Evolutionary conservation across 2,888 invertebrate genomes (phyloP).

Genomic region (Zygothrica quintamaculata): DNA sequence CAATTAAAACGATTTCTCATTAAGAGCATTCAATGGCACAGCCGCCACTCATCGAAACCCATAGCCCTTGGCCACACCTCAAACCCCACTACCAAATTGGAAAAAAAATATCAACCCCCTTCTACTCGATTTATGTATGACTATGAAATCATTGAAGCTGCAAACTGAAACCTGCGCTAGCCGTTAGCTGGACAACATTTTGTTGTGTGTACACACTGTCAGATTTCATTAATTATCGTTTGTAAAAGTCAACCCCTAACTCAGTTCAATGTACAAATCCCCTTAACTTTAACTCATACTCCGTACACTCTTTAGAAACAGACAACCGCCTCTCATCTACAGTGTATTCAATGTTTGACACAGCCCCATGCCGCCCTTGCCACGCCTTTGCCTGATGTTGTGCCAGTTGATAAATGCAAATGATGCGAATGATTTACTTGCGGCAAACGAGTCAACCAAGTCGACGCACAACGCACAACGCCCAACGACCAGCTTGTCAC

Average conservation of each 20-base stretch:
- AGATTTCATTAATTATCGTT: slow-evolving; percentile 81
- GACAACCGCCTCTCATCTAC: not conserved
- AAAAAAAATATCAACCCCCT: not conserved
- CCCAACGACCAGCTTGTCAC: slow-evolving; percentile 16
- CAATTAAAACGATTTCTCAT: slow-evolving; percentile 81
- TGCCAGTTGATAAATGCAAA: slow-evolving; percentile 58
- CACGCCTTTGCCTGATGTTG: too few species aligned
- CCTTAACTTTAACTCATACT: too few species aligned
- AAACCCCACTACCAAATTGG: not conserved
- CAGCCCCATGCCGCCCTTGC: slow-evolving; percentile 3
- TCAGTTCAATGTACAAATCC: not conserved
- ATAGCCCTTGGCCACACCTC: slow-evolving; percentile 1
- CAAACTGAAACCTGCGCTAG: not conserved
- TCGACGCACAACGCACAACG: not conserved
- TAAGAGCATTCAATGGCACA: slow-evolving; percentile 63
- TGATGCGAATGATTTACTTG: slow-evolving; percentile 58
- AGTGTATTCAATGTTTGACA: not conserved
- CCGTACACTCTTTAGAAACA: not conserved
- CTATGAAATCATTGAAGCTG: slow-evolving; percentile 3
- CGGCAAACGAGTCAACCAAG: slow-evolving; percentile 7
- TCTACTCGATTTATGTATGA: not conserved
- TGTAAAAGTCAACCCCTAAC: slow-evolving; percentile 72
- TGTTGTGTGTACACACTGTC: slow-evolving; percentile 58
- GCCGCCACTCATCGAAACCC: slow-evolving; percentile 67
- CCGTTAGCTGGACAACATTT: slow-evolving; percentile 12